A percentile compares a stretch with the other conserved stretches of the same genome.
These are phyloP conservation scores for Heliconius ismenius DNA, from an alignment of 2,888 invertebrate genomes.

Conservation along the genomic window DNA sequence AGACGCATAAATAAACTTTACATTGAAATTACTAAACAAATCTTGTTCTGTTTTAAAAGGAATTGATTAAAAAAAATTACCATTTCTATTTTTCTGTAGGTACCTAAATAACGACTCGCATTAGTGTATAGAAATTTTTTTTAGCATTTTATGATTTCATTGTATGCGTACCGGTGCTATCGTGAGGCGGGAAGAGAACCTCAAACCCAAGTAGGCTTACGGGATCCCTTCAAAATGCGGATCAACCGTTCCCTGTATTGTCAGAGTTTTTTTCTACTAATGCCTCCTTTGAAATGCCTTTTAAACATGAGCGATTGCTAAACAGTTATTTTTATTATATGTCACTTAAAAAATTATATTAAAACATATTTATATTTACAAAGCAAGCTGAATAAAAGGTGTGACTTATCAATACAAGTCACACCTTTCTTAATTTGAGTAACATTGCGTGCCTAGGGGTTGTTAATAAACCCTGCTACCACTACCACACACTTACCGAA, in stretches of 20 bases:
- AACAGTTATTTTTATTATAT: too few relatives aligned
- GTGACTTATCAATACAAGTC: neutral
- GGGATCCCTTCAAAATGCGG: too few relatives aligned
- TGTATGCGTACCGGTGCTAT: neutral
- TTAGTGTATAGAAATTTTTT: neutral
- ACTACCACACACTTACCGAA: neutral
- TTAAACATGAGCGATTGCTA: too few relatives aligned
- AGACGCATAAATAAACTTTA: constrained; percentile 37
- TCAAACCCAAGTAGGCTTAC: too few relatives aligned
- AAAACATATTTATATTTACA: neutral
- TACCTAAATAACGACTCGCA: neutral
- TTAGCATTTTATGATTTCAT: neutral
- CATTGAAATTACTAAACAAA: constrained; percentile 19
- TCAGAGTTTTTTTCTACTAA: neutral
- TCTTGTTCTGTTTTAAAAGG: constrained; percentile 14
- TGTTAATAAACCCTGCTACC: neutral
- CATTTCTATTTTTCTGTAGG: neutral
- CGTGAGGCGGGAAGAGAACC: neutral
- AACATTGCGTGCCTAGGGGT: neutral
- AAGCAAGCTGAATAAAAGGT: neutral
- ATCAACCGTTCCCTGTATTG: too few relatives aligned
- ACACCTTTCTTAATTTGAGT: neutral
- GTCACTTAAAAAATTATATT: too few relatives aligned
- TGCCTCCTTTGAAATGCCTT: too few relatives aligned
- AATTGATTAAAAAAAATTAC: constrained; percentile 19